Base-by-base conservation (phyloP, 2,888 invertebrate genomes). In the Lagria hirta region DNA sequence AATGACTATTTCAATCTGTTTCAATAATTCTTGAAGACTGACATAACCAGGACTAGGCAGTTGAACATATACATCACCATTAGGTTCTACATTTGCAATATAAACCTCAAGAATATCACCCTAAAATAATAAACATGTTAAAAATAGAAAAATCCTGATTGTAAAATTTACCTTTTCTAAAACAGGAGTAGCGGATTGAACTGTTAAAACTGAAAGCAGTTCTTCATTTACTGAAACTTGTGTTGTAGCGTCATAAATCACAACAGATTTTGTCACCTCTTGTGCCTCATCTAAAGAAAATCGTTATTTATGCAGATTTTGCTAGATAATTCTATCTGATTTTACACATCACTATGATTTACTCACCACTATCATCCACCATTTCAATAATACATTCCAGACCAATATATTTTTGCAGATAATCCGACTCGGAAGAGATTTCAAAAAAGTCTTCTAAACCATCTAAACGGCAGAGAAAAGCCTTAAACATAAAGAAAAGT, bases 371-470 rank as follows among this genome's bases (percentile, higher is more conserved):
- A n/a, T n/a, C n/a, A n/a, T n/a, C n/a, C 70, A 73, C 55, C 58
- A 56, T 44, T 58, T 73, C 66, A 64, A 75, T 52, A 65, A 73
- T 53, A 63, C 78, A 63, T 68, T 74, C 58, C 69, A 64, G 67
- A 68, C 75, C 75, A 66, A 77, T 67, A 69, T 77, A 62, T 65
- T 70, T 7, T 69, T 75, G 61, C 70, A 79, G 54, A 72, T 55
- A 53, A 20, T 65, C 64, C 1, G 68, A 64, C 30, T 57, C 49
- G 6, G 37, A 30, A 0, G 68, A 65, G 0, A 56, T 60, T 23
- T 69, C 69, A 20, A 68, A 66, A 51, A 81, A 75, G 27, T 84
- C 84, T 68, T 88, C 88, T 29, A 87, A 71, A 2, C 85, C 86
- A 30, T 78, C 80, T 58, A 88, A 69, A 10, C 81, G 80, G 51